Base-by-base conservation (phyloP, 2,113 vertebrate genomes). In the Poecilia latipinna region DNA sequence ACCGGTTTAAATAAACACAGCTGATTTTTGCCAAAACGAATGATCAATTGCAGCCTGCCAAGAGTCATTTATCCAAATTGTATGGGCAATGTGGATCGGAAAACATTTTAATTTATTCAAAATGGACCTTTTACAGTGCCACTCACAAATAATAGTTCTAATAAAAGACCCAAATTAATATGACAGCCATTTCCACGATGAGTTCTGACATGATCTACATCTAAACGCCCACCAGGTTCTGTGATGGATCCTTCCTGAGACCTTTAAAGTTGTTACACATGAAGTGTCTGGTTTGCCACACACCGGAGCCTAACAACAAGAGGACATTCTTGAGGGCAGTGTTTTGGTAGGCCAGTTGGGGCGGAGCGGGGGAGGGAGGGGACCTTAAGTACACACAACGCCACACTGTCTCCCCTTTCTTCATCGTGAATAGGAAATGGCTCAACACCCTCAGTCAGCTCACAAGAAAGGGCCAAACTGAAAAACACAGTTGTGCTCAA, bases 391-490 rank as follows among this genome's bases (percentile, higher is more conserved):
- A 86, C 26, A 68, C 32, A 72, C 72, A 32, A n/a, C 68, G 61
- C 65, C 70, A 61, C 70, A 68, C 79, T 64, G 24, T 62, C 35
- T 75, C 70, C 68, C 78, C 61, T 77, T 39, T 29, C 39, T 72
- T 72, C 71, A 69, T 61, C 63, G 33, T 76, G 5, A 89, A 81
- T 75, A 63, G 68, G 61, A 86, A 54, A 78, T 71, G 69, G 82
- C 64, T 83, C 68, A 83, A 86, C 73, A 85, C 75, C 83, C 84
- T 82, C 74, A 65, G 69, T 78, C 66, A 60, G 73, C 78, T 75
- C 66, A 62, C 54, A 61, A 80, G 70, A 80, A 83, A 80, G 72
- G 80, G 79, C n/a, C 61, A 61, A 66, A 32, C 80, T 79, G 44
- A 68, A 74, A n/a, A 37, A 31, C 31, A 82, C 24, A 26, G 26